These are phyloP conservation scores for Chrysolina oricalcia DNA, from an alignment of 2,888 invertebrate species.

Conservation along the genomic window DNA sequence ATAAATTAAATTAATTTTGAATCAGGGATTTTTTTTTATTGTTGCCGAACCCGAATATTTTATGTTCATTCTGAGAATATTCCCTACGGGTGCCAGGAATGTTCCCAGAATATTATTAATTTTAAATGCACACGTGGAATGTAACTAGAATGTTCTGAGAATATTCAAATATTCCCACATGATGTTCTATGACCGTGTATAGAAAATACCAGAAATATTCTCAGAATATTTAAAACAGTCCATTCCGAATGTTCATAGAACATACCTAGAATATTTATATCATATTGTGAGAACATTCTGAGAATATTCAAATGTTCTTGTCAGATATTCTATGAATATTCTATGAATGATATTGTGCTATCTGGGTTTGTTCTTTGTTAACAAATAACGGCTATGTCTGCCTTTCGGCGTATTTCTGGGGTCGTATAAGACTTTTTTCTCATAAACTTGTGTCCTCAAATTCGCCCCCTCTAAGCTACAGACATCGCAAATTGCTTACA, in stretches of 20 bases:
- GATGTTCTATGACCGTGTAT: background rate
- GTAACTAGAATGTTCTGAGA: no score
- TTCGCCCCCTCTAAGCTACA: no score
- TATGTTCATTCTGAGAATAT: background rate
- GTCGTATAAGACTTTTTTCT: no score
- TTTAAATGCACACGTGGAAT: background rate
- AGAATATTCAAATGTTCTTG: background rate
- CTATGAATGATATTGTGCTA: no score
- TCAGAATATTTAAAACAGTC: slow-evolving; percentile 1
- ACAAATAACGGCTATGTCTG: no score
- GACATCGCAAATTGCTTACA: no score
- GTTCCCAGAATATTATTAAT: background rate
- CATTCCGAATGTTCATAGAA: background rate
- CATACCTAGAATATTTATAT: no score
- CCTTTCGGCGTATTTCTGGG: no score
- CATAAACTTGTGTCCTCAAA: no score
- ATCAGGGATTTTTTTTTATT: background rate
- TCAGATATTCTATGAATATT: background rate
- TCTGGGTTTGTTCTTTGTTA: no score
- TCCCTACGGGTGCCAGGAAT: background rate
- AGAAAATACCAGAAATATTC: background rate
- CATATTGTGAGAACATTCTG: background rate
- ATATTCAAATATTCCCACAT: background rate
- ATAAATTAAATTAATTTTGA: no score
- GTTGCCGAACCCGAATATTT: background rate